Evolutionary conservation across 2,888 invertebrate species (phyloP).

Genomic region (Drepanosiphum platanoidis): DNA sequence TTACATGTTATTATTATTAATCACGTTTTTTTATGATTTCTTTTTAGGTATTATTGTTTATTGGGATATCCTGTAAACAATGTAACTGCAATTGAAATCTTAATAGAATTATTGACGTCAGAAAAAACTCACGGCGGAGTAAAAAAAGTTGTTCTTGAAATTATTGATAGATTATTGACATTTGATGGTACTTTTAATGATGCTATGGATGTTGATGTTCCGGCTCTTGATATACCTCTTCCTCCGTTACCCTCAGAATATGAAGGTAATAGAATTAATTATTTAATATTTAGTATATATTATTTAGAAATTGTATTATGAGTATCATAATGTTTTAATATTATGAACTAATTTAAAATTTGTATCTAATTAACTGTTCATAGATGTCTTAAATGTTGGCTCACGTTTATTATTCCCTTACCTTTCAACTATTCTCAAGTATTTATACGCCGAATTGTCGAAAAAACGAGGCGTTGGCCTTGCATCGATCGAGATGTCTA

Average conservation of each 20-base stretch:
- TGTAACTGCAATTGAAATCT: constrained; percentile 71
- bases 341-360: not conserved
- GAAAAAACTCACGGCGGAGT: constrained; percentile 77
- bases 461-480: constrained; percentile 72
- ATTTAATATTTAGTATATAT: too few species aligned
- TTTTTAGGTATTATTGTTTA: constrained; percentile 74
- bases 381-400: constrained; percentile 51
- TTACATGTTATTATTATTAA: constrained; percentile 14
- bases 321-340: not conserved
- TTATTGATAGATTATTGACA: constrained; percentile 79
- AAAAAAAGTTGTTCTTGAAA: constrained; percentile 76
- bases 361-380: not conserved
- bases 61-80: constrained; percentile 72
- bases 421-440: constrained; percentile 76
- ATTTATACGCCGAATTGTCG: constrained; percentile 75
- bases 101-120: constrained; percentile 78
- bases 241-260: constrained; percentile 36
- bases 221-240: constrained; percentile 50
- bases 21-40: not conserved
- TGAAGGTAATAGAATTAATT: constrained; percentile 32
- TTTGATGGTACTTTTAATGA: constrained; percentile 73
- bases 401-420: constrained; percentile 76
- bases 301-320: too few species aligned
- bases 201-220: constrained; percentile 65
- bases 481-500: constrained; percentile 77